Evolutionary conservation across 2,888 invertebrate genomes (phyloP), one percentile per base, ranked within the genome.

Genomic region (Ectobius pallidus): DNA sequence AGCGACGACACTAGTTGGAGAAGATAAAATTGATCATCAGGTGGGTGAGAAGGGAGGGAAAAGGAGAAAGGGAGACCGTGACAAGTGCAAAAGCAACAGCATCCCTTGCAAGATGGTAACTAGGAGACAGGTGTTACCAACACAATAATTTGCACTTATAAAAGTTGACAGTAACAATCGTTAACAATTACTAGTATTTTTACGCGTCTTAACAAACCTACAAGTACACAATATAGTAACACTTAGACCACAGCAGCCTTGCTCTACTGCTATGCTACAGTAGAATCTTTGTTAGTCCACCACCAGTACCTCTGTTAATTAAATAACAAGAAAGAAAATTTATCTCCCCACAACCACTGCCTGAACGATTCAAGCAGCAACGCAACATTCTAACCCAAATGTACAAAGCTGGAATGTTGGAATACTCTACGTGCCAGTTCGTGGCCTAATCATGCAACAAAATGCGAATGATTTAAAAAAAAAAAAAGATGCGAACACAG

Each of bases 221-320:
- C 73, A 71, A 46, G 39, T 73, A 70, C 70, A 73, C 70, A 73
- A 70, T 70, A 62, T 72, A 71, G 30, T 62, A 65, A 75, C 72
- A 73, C 65, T 55, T 52, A 55, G 75, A 75, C 75, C 75, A 75
- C 75, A 73, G 70, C 72, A 72, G 68, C 75, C 75, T 75, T 73
- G 75, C 75, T 73, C 73, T 63, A 52, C 34, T 25, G 39, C 25
- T 52, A 27, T 11, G 14, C 58, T 69, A 69, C 52, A 58, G n/a
- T 20, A 70, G 58, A 71, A 69, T 16, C n/a, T n/a, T n/a, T 25
- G 34, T 75, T 73, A 75, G 75, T 73, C 75, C 75, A 72, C 73
- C 75, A 75, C 75, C 75, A 70, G 39, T 72, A 73, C 72, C 75
- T 49, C 71, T 73, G 58, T 49, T 69, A 22, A 68, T 73, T 74